phyloP scores from a whole-genome alignment of 2,797 vertebrate species.

The Sarcoramphus papa region DNA sequence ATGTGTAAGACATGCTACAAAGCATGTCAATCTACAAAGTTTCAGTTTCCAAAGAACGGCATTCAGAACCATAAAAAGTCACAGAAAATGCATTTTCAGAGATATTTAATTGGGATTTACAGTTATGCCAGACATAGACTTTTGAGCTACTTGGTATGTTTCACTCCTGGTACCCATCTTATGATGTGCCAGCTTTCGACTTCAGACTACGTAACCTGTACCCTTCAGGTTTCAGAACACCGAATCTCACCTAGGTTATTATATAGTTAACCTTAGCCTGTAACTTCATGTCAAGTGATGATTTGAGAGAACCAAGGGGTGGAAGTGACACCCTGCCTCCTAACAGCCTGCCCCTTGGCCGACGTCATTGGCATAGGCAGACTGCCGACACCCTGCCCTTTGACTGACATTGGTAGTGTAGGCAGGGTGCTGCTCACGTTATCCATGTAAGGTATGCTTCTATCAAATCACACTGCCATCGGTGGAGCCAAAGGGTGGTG shows the following conservation, averaged over 20 bases:
- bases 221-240: background rate
- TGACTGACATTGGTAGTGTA: accelerated
- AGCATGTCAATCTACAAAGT: background rate
- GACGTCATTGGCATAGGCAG: accelerated
- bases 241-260: background rate
- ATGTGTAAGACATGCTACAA: background rate
- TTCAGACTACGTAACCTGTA: background rate
- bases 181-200: background rate
- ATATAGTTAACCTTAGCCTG: background rate
- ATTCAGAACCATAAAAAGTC: background rate
- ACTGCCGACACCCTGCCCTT: background rate
- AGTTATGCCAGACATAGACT: background rate
- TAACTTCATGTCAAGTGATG: background rate
- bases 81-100: background rate
- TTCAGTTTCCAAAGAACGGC: background rate
- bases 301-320: background rate
- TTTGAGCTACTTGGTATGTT: background rate
- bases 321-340: background rate
- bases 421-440: accelerated
- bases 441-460: background rate
- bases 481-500: background rate
- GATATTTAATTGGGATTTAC: background rate
- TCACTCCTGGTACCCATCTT: background rate
- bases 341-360: background rate
- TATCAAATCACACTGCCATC: background rate